phyloP scores from a whole-genome alignment of 2,113 vertebrate genomes.

The Xyliphius kryptos region DNA sequence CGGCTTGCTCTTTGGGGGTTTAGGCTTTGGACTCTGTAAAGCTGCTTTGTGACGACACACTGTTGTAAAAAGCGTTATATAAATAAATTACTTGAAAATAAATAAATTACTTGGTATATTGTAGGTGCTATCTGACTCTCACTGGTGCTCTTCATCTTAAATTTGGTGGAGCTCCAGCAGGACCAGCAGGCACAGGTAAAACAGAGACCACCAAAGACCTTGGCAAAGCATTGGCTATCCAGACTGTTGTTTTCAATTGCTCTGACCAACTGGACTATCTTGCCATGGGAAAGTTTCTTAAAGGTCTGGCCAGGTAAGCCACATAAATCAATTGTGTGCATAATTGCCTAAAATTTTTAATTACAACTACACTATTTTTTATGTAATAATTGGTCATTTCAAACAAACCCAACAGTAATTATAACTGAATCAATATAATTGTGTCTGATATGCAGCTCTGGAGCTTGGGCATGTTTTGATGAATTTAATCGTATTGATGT shows the following conservation, averaged over 20 bases:
- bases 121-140: slow-evolving; percentile 87
- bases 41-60: too few species aligned
- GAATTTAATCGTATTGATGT: slow-evolving; percentile 88
- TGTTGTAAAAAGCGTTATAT: too few species aligned
- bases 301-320: slow-evolving; percentile 91
- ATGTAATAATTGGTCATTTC: too few species aligned
- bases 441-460: slow-evolving; percentile 62
- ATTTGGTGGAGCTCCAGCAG: slow-evolving; percentile 86
- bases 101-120: too few species aligned
- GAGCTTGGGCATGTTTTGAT: slow-evolving; percentile 90
- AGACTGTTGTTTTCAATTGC: slow-evolving; percentile 91
- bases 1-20: too few species aligned
- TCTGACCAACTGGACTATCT: slow-evolving; percentile 89
- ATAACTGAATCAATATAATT: too few species aligned
- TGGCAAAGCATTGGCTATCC: slow-evolving; percentile 86
- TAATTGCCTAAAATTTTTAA: too few species aligned
- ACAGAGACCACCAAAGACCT: slow-evolving; percentile 92
- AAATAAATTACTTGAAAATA: too few species aligned
- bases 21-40: too few species aligned
- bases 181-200: slow-evolving; percentile 88
- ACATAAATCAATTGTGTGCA: too few species aligned
- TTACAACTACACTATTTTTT: too few species aligned
- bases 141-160: slow-evolving; percentile 86
- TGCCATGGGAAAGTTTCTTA: slow-evolving; percentile 89
- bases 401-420: too few species aligned